Base-by-base conservation (phyloP, 1,140 invertebrate species). In the Zophobas atratus region DNA sequence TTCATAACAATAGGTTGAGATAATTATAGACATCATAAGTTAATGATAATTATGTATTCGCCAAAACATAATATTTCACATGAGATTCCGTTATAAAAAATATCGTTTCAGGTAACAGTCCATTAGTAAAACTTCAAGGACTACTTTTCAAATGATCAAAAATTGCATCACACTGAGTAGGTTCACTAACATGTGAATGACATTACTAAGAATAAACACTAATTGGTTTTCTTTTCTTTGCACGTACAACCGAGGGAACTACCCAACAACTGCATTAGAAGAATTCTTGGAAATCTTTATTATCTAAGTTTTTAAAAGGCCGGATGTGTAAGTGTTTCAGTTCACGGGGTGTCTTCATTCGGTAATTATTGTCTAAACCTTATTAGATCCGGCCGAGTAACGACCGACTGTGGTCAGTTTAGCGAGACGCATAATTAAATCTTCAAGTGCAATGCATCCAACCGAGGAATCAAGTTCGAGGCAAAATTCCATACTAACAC, bases 391-490 rank as follows among this genome's bases (percentile, higher is more conserved):
- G 60, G 60, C 60, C 60, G 60, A 73, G 55, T 73, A 49, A 46
- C 55, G 71, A 73, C 71, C 71, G 71, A 55, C 71, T 73, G 71
- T 73, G 51, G 71, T 55, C 71, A 73, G 71, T 55, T 56, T 73
- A 73, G 71, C 71, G 55, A 56, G 55, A 73, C 71, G 71, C 71
- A 73, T 73, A 73, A 73, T 73, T 73, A 73, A 73, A 73, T 73
- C 71, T 73, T 38, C 55, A 73, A 56, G 71, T 73, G 55, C 48
- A 56, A 73, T 53, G 49, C 71, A 73, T 73, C 71, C 71, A 73
- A 73, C 35, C 71, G 71, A 73, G 55, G 71, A 73, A 73, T 73
- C 71, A 73, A 73, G 71, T 73, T 73, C 71, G 71, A 73, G 71
- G 71, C 55, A 56, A 73, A 73, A 73, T 73, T 73, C 71, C 71